A percentile compares a stretch with the other conserved stretches of the same genome.
Conservation (phyloP, 2,797 vertebrate species). For the Pangasius djambal region DNA sequence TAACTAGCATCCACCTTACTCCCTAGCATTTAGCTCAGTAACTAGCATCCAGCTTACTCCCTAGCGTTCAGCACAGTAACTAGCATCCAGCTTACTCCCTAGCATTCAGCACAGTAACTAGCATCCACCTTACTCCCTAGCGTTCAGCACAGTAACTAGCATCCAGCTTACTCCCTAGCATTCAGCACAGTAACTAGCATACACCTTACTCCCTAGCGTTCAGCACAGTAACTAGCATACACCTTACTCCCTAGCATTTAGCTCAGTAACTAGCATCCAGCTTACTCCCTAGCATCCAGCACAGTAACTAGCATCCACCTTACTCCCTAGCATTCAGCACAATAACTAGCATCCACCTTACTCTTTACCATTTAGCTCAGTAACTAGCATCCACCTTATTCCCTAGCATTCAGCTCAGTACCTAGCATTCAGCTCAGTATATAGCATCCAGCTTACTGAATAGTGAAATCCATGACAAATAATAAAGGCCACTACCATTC, state of each 20-base stretch:
- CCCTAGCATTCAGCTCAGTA: neutral
- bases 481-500: neutral
- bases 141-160: neutral
- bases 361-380: neutral
- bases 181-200: neutral
- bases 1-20: neutral
- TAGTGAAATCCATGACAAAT: neutral
- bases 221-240: neutral
- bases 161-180: neutral
- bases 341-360: neutral
- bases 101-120: neutral
- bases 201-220: neutral
- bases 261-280: neutral
- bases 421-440: neutral
- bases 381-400: neutral
- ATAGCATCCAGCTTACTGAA: neutral
- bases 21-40: neutral
- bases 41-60: neutral
- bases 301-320: neutral
- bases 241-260: neutral
- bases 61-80: neutral
- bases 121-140: too few species aligned
- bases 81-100: neutral
- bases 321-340: neutral
- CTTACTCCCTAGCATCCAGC: neutral